Base-by-base conservation (phyloP, 2,888 invertebrate genomes). In the Drosophila stalkeri region DNA sequence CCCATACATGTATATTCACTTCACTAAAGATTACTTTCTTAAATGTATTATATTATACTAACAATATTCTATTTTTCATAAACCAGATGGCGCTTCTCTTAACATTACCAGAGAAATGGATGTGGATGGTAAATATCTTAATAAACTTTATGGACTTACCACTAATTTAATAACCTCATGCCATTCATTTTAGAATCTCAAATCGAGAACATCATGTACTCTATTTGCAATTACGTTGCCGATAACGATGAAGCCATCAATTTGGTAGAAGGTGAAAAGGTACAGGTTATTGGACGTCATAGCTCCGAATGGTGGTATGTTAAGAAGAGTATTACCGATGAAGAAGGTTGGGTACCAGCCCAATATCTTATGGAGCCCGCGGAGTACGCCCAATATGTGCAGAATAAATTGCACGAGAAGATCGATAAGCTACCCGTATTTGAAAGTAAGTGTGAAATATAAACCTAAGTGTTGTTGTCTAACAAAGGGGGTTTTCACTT, bases 281-380 rank as follows among this genome's bases (percentile, higher is more conserved):
- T 98, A 9, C 97, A 97, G 84, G 96, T 98, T 39, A 93, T 97
- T 69, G 97, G 96, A 93, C 96, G 96, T 61, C 96, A 96, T 57
- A 97, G 97, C 92, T 95, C 96, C 61, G 98, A 98, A 91, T 98
- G 98, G 98, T 98, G 98, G 98, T 97, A 96, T 90, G 97, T 98
- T 0, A 96, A 96, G 84, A 98, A 98, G 92, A 96, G 97, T 92
- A 94, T 98, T 33, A 98, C 98, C 0, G 96, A 97, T 92, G 98
- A 98, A 93, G 97, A 96, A 86, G 98, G 98, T 70, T 98, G 97
- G 96, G 98, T 98, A n/a, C 98, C 98, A 18, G 97, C 98, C 0
- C 96, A 97, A 91, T 96, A 97, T 90, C 94, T 98, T 5, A 96
- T 97, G 94, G 96, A 97, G 86, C 97, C 97, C 92, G 94, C 94